Percentiles rank a stretch among this genome's conserved stretches.
These are phyloP conservation scores for Drosophila ironensis DNA, from an alignment of 1,140 invertebrate species.

Conservation along the genomic window DNA sequence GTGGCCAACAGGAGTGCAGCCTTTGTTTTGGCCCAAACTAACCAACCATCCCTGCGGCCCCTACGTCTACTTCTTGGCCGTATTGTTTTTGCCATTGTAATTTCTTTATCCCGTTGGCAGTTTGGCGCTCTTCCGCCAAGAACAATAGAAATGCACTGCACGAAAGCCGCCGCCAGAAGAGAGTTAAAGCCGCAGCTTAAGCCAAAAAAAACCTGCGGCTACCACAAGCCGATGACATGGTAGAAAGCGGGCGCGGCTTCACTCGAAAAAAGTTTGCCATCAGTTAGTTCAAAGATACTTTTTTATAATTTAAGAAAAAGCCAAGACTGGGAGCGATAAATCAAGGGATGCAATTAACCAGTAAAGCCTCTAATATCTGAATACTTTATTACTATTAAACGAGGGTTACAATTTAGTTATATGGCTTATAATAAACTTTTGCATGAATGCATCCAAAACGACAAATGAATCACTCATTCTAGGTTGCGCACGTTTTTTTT, in stretches of 20 bases:
- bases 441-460: too few species aligned
- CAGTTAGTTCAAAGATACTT: not conserved
- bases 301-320: too few species aligned
- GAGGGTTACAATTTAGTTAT: too few species aligned
- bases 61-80: not conserved
- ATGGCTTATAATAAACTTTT: too few species aligned
- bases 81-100: constrained; percentile 47
- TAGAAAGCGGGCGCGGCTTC: constrained; percentile 28
- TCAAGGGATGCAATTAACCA: too few species aligned
- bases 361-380: too few species aligned
- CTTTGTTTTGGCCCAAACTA: constrained; percentile 37
- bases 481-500: too few species aligned
- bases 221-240: constrained; percentile 32
- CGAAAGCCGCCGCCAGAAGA: constrained; percentile 49
- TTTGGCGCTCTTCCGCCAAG: constrained; percentile 44
- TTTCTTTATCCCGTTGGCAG: constrained; percentile 52
- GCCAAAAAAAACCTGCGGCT: constrained; percentile 45
- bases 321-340: too few species aligned
- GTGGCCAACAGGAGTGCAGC: constrained; percentile 70
- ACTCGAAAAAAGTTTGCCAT: not conserved
- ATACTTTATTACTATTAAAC: too few species aligned
- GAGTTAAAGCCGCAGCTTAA: constrained; percentile 5
- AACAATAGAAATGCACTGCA: constrained; percentile 76
- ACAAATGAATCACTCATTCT: too few species aligned
- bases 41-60: not conserved